Base-by-base conservation (phyloP, 2,888 invertebrate genomes). In the Steinernema scapterisci region DNA sequence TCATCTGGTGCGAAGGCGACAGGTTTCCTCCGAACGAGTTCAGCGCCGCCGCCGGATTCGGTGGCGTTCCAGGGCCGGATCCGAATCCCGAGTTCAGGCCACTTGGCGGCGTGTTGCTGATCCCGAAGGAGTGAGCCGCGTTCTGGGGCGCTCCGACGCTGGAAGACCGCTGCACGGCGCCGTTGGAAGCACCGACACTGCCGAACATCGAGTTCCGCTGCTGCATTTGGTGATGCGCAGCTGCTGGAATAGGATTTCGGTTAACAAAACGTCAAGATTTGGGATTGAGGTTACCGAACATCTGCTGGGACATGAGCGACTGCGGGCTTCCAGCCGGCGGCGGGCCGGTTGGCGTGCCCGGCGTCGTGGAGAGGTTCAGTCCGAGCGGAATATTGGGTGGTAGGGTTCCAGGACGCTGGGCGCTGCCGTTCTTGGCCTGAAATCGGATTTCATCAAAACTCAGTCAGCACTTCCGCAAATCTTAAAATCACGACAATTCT, bases 1-100 rank as follows among this genome's bases (percentile, higher is more conserved):
- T 75, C 81, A 81, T 81, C 38, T 79, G 79, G 44, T 74, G 74
- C 25, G 80, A 77, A 23, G 82, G 82, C 9, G 80, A 80, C 80
- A 79, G 6, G 16, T n/a, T 63, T 5, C 52, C 70, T 23, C 71
- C 71, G 44, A 71, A 45, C 3, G 45, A 43, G 45, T 45, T 45
- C 44, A 71, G 7, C 71, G 71, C 16, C 7, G n/a, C 71, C 21
- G 71, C 63, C 7, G 63, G 63, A 63, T 63, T 63, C 63, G 63
- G 31, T 27, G 63, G 63, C 13, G 27, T 63, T n/a, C 16, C 31
- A 5, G 63, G 63, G 1, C 63, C 63, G 5, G 63, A 38, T 9
- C 31, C 63, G 31, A 63, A 63, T 11, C 63, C 71, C 19, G 71
- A 45, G 44, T 45, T 44, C 44, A 71, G 43, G 7, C 38, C n/a